Conservation (phyloP, 1,140 invertebrate species). For the Meloidogyne hapla region DNA sequence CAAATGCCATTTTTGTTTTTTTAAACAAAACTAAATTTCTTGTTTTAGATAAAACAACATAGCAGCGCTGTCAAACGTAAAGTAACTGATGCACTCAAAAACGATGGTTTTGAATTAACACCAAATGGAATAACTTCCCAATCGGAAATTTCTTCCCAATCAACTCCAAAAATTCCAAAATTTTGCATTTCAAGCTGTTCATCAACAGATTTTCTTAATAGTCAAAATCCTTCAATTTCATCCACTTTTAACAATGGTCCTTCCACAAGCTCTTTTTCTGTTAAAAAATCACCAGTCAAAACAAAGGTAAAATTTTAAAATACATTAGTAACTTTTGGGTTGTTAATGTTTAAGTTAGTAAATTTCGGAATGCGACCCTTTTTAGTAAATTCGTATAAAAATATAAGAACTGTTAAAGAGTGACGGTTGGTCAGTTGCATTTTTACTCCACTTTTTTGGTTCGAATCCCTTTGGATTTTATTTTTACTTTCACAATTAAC, state of each 20-base stretch:
- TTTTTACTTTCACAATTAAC: too few species aligned
- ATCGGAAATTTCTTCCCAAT: neutral
- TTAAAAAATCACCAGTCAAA: neutral
- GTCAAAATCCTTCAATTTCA: neutral
- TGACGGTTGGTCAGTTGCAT: too few species aligned
- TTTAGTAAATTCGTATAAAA: too few species aligned
- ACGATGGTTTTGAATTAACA: constrained; percentile 1
- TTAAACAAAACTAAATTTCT: neutral
- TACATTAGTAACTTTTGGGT: too few species aligned
- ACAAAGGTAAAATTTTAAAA: neutral
- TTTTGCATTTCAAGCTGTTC: neutral
- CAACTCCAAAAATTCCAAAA: neutral
- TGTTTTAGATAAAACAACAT: neutral
- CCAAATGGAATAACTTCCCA: neutral
- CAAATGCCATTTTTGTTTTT: neutral
- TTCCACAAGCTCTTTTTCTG: neutral
- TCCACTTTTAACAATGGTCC: neutral
- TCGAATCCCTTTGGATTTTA: too few species aligned
- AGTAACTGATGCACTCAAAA: neutral
- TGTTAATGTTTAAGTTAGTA: too few species aligned
- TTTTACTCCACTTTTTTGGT: too few species aligned
- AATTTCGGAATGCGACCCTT: too few species aligned
- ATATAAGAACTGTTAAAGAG: too few species aligned
- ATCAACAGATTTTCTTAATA: neutral
- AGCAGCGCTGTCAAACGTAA: neutral